These are phyloP conservation scores for Thaumatotibia leucotreta DNA, from an alignment of 1,140 invertebrate species.

Conservation along the genomic window DNA sequence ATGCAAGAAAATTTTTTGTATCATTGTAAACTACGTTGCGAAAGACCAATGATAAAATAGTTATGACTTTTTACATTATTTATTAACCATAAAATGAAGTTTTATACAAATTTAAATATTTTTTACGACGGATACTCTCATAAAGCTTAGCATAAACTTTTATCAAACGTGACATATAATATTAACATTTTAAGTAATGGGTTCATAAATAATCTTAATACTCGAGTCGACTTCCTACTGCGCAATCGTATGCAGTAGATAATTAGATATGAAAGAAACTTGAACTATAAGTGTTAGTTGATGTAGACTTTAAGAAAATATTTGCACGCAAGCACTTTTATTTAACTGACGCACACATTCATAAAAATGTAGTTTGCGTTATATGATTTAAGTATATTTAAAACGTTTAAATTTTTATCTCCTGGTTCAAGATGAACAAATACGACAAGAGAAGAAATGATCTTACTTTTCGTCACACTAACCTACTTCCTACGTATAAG, in stretches of 20 bases:
- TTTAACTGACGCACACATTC: too few relatives aligned
- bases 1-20: not conserved
- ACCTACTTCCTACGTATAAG: too few relatives aligned
- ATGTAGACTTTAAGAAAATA: too few relatives aligned
- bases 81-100: slow-evolving; percentile 6
- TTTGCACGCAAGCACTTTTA: too few relatives aligned
- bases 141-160: not conserved
- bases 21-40: not conserved
- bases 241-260: not conserved
- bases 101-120: not conserved
- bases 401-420: too few relatives aligned
- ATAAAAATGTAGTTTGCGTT: too few relatives aligned
- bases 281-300: too few relatives aligned
- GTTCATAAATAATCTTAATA: not conserved
- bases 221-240: not conserved
- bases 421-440: too few relatives aligned
- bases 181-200: slow-evolving; percentile 4
- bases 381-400: too few relatives aligned
- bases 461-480: too few relatives aligned
- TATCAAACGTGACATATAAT: not conserved
- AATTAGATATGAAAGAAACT: too few relatives aligned
- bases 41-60: slow-evolving; percentile 1
- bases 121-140: not conserved
- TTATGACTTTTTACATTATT: not conserved
- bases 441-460: too few relatives aligned